Percentiles rank a stretch among this genome's conserved stretches.
Conservation (phyloP, 1,140 invertebrate genomes). For the Drosophila athabasca region DNA sequence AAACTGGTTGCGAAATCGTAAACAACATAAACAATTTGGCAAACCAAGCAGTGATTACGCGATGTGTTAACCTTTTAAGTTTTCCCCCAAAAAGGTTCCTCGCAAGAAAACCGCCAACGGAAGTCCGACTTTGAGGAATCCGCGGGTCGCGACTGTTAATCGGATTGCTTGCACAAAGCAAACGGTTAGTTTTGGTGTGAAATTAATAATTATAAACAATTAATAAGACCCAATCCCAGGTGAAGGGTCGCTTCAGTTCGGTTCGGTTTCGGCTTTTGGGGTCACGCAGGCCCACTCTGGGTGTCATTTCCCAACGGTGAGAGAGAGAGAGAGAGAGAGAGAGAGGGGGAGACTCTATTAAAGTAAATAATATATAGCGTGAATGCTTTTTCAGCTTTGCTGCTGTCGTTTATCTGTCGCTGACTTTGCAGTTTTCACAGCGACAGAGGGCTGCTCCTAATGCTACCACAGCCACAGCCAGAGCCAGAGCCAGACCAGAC, state of each 20-base stretch:
- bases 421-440: slow-evolving; percentile 68
- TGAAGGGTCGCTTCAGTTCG: slow-evolving; percentile 50
- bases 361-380: slow-evolving; percentile 76
- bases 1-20: slow-evolving; percentile 54
- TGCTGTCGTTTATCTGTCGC: slow-evolving; percentile 32
- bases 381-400: slow-evolving; percentile 58
- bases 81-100: slow-evolving; percentile 7
- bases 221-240: slow-evolving; percentile 50
- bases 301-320: slow-evolving; percentile 63
- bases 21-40: slow-evolving; percentile 53
- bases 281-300: neutral
- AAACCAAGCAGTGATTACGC: slow-evolving; percentile 31
- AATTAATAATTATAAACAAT: slow-evolving; percentile 69
- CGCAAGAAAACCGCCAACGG: slow-evolving; percentile 1
- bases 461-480: slow-evolving; percentile 13
- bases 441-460: slow-evolving; percentile 34
- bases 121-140: slow-evolving; percentile 10
- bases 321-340: too few species aligned
- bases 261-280: neutral
- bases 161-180: slow-evolving; percentile 46
- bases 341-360: slow-evolving; percentile 55
- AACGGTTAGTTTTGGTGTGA: slow-evolving; percentile 52
- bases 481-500: neutral
- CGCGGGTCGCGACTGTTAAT: slow-evolving; percentile 28
- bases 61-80: slow-evolving; percentile 19